These are phyloP conservation scores for Lepisosteus osseus DNA, from an alignment of 2,113 vertebrate genomes.

Conservation along the genomic window DNA sequence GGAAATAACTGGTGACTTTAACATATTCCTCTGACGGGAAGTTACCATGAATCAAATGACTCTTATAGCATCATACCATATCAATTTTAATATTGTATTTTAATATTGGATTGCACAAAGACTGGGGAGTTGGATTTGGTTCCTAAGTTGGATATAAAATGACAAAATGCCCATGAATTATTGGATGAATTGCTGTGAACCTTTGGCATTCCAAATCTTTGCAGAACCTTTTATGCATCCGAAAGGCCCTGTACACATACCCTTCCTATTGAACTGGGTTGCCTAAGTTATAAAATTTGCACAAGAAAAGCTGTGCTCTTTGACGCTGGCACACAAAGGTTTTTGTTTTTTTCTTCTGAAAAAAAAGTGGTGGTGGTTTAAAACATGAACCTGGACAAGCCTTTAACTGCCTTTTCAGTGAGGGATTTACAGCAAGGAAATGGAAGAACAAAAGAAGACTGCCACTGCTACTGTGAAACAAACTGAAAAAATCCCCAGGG, in stretches of 20 bases:
- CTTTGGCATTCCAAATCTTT: background rate
- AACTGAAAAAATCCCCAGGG: constrained; percentile 42
- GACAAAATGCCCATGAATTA: background rate
- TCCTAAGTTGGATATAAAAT: background rate
- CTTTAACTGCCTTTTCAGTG: constrained; percentile 30
- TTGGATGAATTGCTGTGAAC: background rate
- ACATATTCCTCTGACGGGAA: too few relatives aligned
- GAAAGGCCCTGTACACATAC: constrained; percentile 14
- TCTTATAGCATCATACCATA: too few relatives aligned
- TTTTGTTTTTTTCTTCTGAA: background rate
- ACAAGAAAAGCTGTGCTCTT: constrained; percentile 18
- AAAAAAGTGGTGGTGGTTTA: background rate
- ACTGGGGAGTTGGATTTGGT: constrained; percentile 2
- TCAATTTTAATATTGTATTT: constrained; percentile 30
- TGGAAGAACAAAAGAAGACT: constrained; percentile 41
- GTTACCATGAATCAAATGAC: too few relatives aligned
- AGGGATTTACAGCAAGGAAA: constrained; percentile 57
- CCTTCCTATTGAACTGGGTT: background rate
- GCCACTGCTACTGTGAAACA: constrained; percentile 62
- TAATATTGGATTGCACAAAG: constrained; percentile 29
- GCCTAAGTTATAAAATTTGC: constrained; percentile 10
- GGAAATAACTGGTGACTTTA: too few relatives aligned
- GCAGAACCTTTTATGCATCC: background rate
- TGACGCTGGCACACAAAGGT: background rate
- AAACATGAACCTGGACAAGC: constrained; percentile 26